Conservation (phyloP, 1,140 invertebrate species). For the Hylaeus volcanicus region DNA sequence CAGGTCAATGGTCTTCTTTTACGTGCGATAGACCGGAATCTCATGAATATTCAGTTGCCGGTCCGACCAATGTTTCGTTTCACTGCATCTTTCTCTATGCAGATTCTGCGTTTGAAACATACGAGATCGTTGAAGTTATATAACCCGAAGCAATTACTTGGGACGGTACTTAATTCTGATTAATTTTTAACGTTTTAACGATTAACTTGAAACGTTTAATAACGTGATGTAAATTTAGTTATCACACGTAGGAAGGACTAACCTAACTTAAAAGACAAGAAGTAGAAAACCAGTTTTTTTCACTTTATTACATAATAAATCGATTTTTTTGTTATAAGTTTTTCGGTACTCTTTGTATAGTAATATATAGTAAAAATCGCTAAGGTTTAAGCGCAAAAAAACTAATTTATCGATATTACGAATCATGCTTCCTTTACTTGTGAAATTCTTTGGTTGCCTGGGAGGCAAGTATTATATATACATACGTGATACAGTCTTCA, state of each 20-base stretch:
- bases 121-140: not conserved
- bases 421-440: not conserved
- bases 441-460: constrained; percentile 25
- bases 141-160: not conserved
- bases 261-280: not conserved
- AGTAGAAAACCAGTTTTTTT: constrained; percentile 33
- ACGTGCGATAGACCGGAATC: constrained; percentile 1
- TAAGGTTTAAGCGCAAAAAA: not conserved
- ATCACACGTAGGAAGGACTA: not conserved
- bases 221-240: too few species aligned
- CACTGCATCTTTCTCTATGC: not conserved
- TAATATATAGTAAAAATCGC: not conserved
- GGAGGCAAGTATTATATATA: not conserved
- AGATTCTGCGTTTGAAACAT: constrained; percentile 1
- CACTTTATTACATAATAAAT: constrained; percentile 28
- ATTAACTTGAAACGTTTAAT: not conserved
- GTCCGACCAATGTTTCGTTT: constrained; percentile 17
- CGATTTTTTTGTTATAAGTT: not conserved
- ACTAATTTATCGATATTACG: not conserved
- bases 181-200: not conserved
- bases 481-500: constrained; percentile 12
- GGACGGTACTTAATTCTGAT: not conserved
- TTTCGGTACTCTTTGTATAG: not conserved
- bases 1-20: constrained; percentile 10
- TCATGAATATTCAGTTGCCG: constrained; percentile 26